Base-by-base conservation (phyloP, 2,113 vertebrate genomes). In the Electrona antarctica region DNA sequence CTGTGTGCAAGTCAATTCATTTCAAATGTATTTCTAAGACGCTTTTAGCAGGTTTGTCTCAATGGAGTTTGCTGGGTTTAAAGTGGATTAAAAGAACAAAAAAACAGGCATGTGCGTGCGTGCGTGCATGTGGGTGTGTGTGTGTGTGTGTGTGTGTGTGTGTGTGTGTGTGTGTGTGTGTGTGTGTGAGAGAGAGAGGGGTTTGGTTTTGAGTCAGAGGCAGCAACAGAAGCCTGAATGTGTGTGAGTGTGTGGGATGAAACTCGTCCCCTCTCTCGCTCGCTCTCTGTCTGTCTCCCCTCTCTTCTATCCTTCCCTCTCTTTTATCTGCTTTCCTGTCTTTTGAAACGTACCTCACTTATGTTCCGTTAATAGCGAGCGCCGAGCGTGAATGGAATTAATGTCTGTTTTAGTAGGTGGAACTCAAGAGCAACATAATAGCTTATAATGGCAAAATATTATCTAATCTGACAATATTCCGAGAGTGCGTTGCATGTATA, bases 121-220 rank as follows among this genome's bases (percentile, higher is more conserved):
- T 21, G 10, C 69, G 73, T 74, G 63, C 74, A 54, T 77, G 47
- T 49, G 55, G 29, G 55, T 69, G 46, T 79, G 60, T 84, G 66
- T 74, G 79, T 69, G 55, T 57, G 14, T 47, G 14, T 57, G 63
- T 60, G 41, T 64, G 71, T 73, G 51, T 29, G 57, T 6, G 55
- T 60, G 59, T 67, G 74, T 71, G 55, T 51, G 78, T 86, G 79
- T 56, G 82, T 87, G 83, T 78, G 78, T 4, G 61, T 29, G 57
- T 8, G 55, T 60, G 59, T 67, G 74, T 71, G 55, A 51, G 77
- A 85, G 79, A 58, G 82, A 86, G 83, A 78, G 79, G 80, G 76
- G 87, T 93, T 89, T 88, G 80, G 89, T 61, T 93, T 92, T 93
- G 93, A 93, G 91, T 94, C 92, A 93, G 86, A 80, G 77, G 72